Percentiles rank a stretch among this genome's conserved stretches.
Conservation (phyloP, 2,797 vertebrate species). For the Holocentrus rufus region DNA sequence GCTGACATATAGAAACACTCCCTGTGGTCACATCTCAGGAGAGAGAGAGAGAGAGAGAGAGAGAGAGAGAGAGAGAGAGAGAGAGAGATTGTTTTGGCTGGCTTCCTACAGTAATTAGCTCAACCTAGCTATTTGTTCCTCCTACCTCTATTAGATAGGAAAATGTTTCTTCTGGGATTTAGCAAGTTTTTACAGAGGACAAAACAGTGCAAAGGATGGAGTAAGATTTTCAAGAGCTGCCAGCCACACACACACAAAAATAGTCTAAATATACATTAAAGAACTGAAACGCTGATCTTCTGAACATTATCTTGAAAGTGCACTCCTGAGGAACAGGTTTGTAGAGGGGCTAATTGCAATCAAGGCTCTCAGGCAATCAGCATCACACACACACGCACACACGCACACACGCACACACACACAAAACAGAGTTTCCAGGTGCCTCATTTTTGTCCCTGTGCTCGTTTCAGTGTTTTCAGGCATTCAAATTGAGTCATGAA, state of each 20-base stretch:
- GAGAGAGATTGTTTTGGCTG: conserved; percentile 70
- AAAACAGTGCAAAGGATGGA: conserved; percentile 44
- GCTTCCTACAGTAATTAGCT: conserved; percentile 76
- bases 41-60: conserved; percentile 29
- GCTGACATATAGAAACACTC: conserved; percentile 73
- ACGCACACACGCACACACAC: neutral
- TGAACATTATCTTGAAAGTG: conserved; percentile 10
- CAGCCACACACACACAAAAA: conserved; percentile 24
- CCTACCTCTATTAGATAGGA: conserved; percentile 58
- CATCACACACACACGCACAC: conserved; percentile 1
- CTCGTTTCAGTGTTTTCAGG: conserved; percentile 15
- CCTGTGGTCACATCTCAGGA: conserved; percentile 59
- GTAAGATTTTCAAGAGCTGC: conserved; percentile 33
- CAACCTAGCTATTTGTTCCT: conserved; percentile 74
- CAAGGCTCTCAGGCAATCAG: conserved; percentile 39
- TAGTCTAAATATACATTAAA: neutral
- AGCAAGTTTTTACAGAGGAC: conserved; percentile 66
- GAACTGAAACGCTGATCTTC: neutral
- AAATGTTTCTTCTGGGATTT: conserved; percentile 73
- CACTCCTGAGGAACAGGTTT: conserved; percentile 15
- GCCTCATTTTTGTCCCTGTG: conserved; percentile 30
- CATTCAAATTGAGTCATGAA: neutral
- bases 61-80: conserved; percentile 26
- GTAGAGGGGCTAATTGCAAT: conserved; percentile 56
- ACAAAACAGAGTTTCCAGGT: conserved; percentile 17